phyloP scores from a whole-genome alignment of 1,140 invertebrate species.

The Eumaeus atala region DNA sequence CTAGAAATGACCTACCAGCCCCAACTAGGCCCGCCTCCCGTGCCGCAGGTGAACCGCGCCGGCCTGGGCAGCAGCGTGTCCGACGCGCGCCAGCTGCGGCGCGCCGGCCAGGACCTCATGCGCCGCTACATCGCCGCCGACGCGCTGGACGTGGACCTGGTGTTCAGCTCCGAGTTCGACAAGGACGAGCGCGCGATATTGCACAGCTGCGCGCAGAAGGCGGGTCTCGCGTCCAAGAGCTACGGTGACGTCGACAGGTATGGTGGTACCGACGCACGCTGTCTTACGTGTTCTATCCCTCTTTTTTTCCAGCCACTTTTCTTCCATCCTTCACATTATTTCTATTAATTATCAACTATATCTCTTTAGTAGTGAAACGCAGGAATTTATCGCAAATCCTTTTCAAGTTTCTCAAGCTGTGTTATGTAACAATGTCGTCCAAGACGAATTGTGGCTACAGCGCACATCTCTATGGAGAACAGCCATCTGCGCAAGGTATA shows the following conservation, averaged over 20 bases:
- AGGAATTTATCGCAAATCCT: too few species aligned
- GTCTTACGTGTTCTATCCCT: too few species aligned
- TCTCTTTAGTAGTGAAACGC: too few species aligned
- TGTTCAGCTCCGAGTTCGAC: slow-evolving; percentile 81
- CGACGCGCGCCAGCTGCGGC: slow-evolving; percentile 49
- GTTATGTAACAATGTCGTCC: too few species aligned
- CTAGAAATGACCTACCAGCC: too few species aligned
- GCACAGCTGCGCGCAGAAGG: slow-evolving; percentile 73
- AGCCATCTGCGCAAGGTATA: too few species aligned
- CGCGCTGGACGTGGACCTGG: slow-evolving; percentile 71
- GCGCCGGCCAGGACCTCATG: slow-evolving; percentile 45
- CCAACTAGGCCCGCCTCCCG: too few species aligned
- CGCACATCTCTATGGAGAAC: too few species aligned
- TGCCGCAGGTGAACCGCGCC: slow-evolving; percentile 52
- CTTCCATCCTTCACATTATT: not conserved
- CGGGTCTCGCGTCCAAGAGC: slow-evolving; percentile 75
- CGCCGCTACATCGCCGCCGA: slow-evolving; percentile 69
- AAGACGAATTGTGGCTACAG: too few species aligned
- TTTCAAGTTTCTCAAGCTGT: too few species aligned
- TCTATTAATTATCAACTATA: too few species aligned
- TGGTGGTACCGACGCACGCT: too few species aligned
- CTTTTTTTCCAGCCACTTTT: not conserved
- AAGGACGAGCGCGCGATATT: slow-evolving; percentile 82
- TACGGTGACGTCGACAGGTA: slow-evolving; percentile 63
- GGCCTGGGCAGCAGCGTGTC: slow-evolving; percentile 54